Conservation (phyloP, 2,797 vertebrate species). For the Coregonus suidteri region DNA sequence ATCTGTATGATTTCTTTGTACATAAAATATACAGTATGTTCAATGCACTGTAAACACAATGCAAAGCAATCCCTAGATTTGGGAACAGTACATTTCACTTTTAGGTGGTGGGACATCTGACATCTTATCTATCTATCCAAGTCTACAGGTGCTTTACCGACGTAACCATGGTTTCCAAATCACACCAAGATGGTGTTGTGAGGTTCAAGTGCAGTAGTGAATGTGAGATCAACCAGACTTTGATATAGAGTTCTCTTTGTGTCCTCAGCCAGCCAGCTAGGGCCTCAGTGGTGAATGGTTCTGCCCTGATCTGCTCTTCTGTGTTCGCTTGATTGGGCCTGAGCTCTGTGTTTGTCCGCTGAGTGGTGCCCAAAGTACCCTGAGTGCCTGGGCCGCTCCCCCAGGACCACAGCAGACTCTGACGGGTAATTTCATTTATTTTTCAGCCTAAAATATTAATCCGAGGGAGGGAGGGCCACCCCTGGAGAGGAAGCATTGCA, state of each 20-base stretch:
- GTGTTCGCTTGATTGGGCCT: constrained; percentile 72
- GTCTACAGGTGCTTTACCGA: constrained; percentile 61
- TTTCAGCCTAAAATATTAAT: constrained; percentile 81
- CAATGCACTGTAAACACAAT: constrained; percentile 2
- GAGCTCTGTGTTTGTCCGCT: constrained; percentile 73
- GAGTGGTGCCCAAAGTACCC: constrained; percentile 69
- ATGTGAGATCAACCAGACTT: constrained; percentile 52
- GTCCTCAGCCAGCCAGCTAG: constrained; percentile 48
- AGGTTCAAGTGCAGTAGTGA: constrained; percentile 51
- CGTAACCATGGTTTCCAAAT: constrained; percentile 41
- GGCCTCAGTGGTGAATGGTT: constrained; percentile 54
- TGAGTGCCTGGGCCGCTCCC: constrained; percentile 71
- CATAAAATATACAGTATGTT: background rate
- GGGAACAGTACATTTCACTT: background rate
- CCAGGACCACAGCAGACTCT: constrained; percentile 69
- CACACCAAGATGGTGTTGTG: constrained; percentile 36
- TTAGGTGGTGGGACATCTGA: background rate
- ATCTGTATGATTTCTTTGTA: background rate
- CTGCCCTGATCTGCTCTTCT: constrained; percentile 61
- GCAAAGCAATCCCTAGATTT: too few species aligned
- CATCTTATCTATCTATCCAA: constrained; percentile 18
- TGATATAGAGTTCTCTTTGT: constrained; percentile 66
- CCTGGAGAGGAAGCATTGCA: constrained; percentile 74
- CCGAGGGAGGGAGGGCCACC: constrained; percentile 54
- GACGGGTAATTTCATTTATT: constrained; percentile 81